A percentile compares a stretch with the other conserved stretches of the same genome.
Evolutionary conservation across 2,888 invertebrate genomes (phyloP).

Genomic region (Thysanoteuthis rhombus): DNA sequence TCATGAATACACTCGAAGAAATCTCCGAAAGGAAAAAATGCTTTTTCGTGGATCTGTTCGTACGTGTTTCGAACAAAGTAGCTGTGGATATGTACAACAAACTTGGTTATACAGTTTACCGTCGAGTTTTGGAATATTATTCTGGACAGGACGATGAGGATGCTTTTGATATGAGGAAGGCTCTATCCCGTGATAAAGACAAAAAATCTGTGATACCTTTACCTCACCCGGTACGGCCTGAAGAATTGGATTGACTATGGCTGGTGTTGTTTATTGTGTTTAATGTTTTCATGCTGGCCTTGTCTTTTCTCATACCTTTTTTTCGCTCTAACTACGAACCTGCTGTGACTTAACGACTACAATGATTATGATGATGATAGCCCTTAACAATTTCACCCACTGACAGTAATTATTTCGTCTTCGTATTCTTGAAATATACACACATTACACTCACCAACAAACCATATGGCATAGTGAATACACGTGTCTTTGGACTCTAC

Average conservation of each 20-base stretch:
- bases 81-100: constrained; percentile 98
- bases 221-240: constrained; percentile 91
- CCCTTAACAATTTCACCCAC: no score
- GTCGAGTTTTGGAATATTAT: constrained; percentile 97
- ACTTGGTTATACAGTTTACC: constrained; percentile 94
- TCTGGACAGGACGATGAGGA: constrained; percentile 93
- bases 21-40: constrained; percentile 96
- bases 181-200: constrained; percentile 88
- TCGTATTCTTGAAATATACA: no score
- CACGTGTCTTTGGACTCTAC: no score
- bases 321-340: not conserved
- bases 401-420: no score
- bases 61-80: constrained; percentile 94
- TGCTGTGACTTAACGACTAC: not conserved
- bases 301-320: not conserved
- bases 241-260: constrained; percentile 81
- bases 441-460: no score
- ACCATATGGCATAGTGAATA: no score
- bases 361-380: no score
- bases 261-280: constrained; percentile 40
- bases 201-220: constrained; percentile 93
- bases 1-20: constrained; percentile 95
- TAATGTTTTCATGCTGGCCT: not conserved
- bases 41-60: constrained; percentile 98
- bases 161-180: constrained; percentile 99